phyloP scores from a whole-genome alignment of 2,113 vertebrate species.

The Erythrolamprus reginae region DNA sequence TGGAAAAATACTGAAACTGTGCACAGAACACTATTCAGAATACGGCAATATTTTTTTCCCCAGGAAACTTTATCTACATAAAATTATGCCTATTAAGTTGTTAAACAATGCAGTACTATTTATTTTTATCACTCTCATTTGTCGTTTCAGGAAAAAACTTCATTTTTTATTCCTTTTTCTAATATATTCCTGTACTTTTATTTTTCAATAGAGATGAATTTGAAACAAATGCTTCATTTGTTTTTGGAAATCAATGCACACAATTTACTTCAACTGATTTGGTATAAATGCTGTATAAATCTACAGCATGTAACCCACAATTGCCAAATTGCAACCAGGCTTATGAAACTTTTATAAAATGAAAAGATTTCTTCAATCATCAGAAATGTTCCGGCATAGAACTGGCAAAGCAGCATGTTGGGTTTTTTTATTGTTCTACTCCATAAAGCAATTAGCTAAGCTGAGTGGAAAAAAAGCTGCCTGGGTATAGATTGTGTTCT shows the following conservation, averaged over 20 bases:
- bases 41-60: too few species aligned
- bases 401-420: not conserved
- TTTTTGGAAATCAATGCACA: not conserved
- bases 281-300: not conserved
- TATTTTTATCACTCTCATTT: not conserved
- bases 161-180: not conserved
- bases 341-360: not conserved
- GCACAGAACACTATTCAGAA: too few species aligned
- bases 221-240: not conserved
- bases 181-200: not conserved
- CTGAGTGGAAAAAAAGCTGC: not conserved
- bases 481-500: not conserved
- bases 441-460: not conserved
- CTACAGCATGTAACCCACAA: not conserved
- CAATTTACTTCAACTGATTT: not conserved
- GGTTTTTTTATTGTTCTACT: not conserved
- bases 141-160: not conserved
- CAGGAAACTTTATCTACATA: not conserved
- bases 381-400: not conserved
- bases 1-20: too few species aligned
- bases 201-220: not conserved
- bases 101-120: not conserved
- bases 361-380: not conserved
- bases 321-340: not conserved
- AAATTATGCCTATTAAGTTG: not conserved